Evolutionary conservation across 2,888 invertebrate species (phyloP), one percentile per base, ranked within the genome.

Genomic region (Lucinisca nassula): DNA sequence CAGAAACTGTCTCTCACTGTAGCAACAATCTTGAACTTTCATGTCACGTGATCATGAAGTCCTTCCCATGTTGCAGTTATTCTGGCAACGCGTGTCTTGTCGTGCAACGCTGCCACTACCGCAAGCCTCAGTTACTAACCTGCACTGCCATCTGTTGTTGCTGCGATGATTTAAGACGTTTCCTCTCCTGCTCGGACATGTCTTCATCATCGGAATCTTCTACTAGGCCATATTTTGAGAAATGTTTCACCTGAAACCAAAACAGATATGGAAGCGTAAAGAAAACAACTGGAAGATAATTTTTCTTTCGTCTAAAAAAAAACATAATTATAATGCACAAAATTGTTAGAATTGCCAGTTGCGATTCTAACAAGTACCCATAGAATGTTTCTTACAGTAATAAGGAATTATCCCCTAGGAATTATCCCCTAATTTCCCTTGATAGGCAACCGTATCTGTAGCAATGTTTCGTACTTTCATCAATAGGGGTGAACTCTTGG

Each of bases 221-320:
- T 14, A 98, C 98, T n/a, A 98, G 96, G 0, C 98, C 98, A 96
- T 99, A 99, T 95, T 99, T 99, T 24, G 99, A 99, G 96, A 99
- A 99, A 96, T 99, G 99, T 82, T 98, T 98, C 72, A 98, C 98
- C 98, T 98, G 95, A 10, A 91, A 88, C n/a, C n/a, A n/a, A n/a
- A n/a, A n/a, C n/a, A n/a, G n/a, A n/a, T n/a, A n/a, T n/a, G n/a
- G n/a, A n/a, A n/a, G n/a, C n/a, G n/a, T n/a, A n/a, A n/a, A n/a
- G n/a, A n/a, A n/a, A n/a, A n/a, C n/a, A n/a, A n/a, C n/a, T n/a
- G n/a, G n/a, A n/a, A n/a, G n/a, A n/a, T n/a, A n/a, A n/a, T n/a
- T n/a, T n/a, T n/a, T n/a, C n/a, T n/a, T n/a, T n/a, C n/a, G n/a
- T n/a, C n/a, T n/a, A n/a, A n/a, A n/a, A n/a, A n/a, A n/a, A n/a